Evolutionary conservation across 1,140 invertebrate species (phyloP).

Genomic region (Dreissena rostriformis): DNA sequence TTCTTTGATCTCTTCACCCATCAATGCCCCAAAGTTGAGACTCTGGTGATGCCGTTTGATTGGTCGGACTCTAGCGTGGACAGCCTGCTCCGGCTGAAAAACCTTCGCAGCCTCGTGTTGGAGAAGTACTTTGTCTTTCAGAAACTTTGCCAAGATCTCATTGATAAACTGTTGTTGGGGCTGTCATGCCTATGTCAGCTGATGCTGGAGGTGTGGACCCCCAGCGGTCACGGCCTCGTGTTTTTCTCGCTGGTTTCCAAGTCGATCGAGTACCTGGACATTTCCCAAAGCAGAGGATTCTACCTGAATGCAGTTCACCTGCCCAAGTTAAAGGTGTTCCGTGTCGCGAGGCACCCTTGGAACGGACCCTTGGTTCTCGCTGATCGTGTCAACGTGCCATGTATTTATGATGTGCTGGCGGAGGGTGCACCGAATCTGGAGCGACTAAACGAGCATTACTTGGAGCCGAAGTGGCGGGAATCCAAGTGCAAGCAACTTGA

Average conservation of each 20-base stretch:
- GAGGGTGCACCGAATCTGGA: slow-evolving; percentile 68
- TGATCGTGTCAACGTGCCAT: slow-evolving; percentile 70
- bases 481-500: slow-evolving; percentile 65
- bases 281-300: slow-evolving; percentile 77
- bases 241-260: slow-evolving; percentile 67
- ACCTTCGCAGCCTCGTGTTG: slow-evolving; percentile 72
- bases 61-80: slow-evolving; percentile 75
- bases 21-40: slow-evolving; percentile 68
- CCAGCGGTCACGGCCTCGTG: slow-evolving; percentile 69
- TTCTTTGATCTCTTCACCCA: slow-evolving; percentile 76
- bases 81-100: slow-evolving; percentile 69
- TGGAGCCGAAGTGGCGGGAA: slow-evolving; percentile 70
- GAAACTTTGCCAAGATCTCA: slow-evolving; percentile 64
- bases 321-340: slow-evolving; percentile 70
- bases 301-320: slow-evolving; percentile 70
- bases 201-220: slow-evolving; percentile 77
- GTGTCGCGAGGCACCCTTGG: slow-evolving; percentile 73
- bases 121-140: slow-evolving; percentile 79
- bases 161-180: slow-evolving; percentile 66
- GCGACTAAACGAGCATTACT: slow-evolving; percentile 74
- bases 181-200: slow-evolving; percentile 66
- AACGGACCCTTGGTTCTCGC: slow-evolving; percentile 71
- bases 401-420: slow-evolving; percentile 72
- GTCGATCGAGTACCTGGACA: slow-evolving; percentile 74
- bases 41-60: slow-evolving; percentile 78